Base-by-base conservation (phyloP, 2,113 vertebrate genomes). In the Halcyon malimbica region DNA sequence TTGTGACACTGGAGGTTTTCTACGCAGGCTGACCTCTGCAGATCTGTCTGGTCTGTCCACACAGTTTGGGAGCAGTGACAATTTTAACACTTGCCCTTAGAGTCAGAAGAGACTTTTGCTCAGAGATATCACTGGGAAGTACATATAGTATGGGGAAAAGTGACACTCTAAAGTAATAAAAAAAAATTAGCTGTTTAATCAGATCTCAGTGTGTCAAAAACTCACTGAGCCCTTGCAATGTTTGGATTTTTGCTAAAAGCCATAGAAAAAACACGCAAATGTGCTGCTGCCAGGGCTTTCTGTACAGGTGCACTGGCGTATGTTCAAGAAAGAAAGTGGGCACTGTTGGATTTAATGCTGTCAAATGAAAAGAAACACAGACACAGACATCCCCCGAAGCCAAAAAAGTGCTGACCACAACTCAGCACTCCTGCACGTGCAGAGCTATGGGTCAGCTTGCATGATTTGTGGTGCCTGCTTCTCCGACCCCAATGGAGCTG, bases 181-280 rank as follows among this genome's bases (percentile, higher is more conserved):
- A 59, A 33, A 56, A 19, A 1, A 42, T 16, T 42, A 53, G 33
- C n/a, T 90, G 16, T 85, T 85, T 76, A 57, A 11, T 78, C 46
- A 39, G 48, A 83, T 39, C 44, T 77, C 48, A 73, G 17, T 5
- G 16, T 50, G 17, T 46, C n/a, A 59, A 88, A 57, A 92, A 50
- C 51, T 81, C 28, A 16, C 23, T 1, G 6, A 26, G 17, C 46
- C 54, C 19, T 70, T 77, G 54, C 29, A 42, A 39, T 39, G 31
- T 46, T 91, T 83, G 51, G 25, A 26, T 77, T 83, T 94, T 89
- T 63, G 42, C 51, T 92, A 54, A 87, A 93, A 91, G 26, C 56
- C 35, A 24, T 8, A 53, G 16, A 29, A 56, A 92, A 89, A 60
- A 3, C 10, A 41, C 0, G 2, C 20, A 56, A 63, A 35, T 0